Evolutionary conservation across 2,113 vertebrate species (phyloP).

Genomic region (Gulo gulo): DNA sequence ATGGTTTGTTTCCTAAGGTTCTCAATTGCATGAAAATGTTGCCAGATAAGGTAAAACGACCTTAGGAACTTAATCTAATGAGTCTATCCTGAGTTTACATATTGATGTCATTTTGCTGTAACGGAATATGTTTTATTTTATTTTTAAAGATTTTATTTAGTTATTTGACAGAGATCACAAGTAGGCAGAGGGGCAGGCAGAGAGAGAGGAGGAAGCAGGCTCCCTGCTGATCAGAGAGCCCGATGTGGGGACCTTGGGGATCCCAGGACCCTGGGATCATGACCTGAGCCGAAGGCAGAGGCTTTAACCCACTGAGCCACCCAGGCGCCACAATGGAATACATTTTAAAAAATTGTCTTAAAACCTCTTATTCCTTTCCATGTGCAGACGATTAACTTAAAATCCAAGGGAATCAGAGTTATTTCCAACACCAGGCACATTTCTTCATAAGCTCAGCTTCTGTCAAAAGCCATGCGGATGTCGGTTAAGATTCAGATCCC

Average conservation of each 20-base stretch:
- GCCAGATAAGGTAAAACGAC: not conserved
- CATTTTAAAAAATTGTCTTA: not conserved
- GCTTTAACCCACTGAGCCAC: no score
- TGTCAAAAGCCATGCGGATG: not conserved
- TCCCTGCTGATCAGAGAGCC: accelerated
- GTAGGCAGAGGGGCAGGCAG: no score
- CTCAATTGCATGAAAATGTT: not conserved
- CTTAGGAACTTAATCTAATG: not conserved
- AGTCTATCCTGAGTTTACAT: no score
- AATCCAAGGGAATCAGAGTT: not conserved
- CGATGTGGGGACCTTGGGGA: no score
- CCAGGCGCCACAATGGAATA: not conserved
- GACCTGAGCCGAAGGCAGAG: no score
- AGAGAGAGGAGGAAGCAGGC: no score
- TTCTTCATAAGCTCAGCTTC: not conserved
- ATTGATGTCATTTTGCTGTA: not conserved
- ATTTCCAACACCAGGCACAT: not conserved
- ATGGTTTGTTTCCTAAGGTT: no score
- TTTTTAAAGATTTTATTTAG: no score
- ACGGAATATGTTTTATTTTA: not conserved
- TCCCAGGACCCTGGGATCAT: no score
- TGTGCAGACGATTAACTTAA: not conserved
- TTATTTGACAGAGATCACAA: no score
- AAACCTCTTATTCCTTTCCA: not conserved
- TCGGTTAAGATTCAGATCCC: not conserved